Base-by-base conservation (phyloP, 2,888 invertebrate genomes). In the Temnothorax unifasciatus region DNA sequence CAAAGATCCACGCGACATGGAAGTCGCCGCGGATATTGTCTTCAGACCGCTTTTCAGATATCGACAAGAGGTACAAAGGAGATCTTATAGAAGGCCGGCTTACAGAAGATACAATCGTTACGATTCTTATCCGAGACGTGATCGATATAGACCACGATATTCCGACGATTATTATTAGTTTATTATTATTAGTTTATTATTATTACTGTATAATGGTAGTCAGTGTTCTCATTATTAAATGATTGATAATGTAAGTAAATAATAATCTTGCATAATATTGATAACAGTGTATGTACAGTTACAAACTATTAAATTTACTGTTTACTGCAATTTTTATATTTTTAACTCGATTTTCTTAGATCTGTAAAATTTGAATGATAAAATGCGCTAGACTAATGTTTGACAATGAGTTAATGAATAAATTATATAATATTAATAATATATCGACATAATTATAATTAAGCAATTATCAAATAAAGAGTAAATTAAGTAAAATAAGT, bases 31-130 rank as follows among this genome's bases (percentile, higher is more conserved):
- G 82, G 94, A 94, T 64, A 94, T 94, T 29, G 92, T 94, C 38
- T 94, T 94, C 87, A 91, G 94, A 21, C 94, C 94, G 0, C 90
- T 94, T 34, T 94, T 94, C 73, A 92, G 91, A 77, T 93, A 93
- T 76, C 93, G 93, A 8, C 94, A 93, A 66, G 91, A 93, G 79
- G 86, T 89, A 13, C 89, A 89, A n/a, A 76, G 76, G 5, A 87
- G 86, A 68, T 84, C 87, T 34, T 83, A 91, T n/a, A 88, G 89
- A 75, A 89, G 87, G 76, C 84, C 89, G 0, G 79, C 84, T 73
- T 89, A 91, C 79, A 84, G 86, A 68, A 87, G 89, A 79, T 85
- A 90, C 41, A 74, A 83, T 29, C 50, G 38, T 21, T 89, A 91
- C 18, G 52, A 86, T 61, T 86, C 87, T 61, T 89, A 90, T 77